A percentile compares a stretch with the other conserved stretches of the same genome.
Conservation (phyloP, 2,797 vertebrate species). For the Megalops cyprinoides region DNA sequence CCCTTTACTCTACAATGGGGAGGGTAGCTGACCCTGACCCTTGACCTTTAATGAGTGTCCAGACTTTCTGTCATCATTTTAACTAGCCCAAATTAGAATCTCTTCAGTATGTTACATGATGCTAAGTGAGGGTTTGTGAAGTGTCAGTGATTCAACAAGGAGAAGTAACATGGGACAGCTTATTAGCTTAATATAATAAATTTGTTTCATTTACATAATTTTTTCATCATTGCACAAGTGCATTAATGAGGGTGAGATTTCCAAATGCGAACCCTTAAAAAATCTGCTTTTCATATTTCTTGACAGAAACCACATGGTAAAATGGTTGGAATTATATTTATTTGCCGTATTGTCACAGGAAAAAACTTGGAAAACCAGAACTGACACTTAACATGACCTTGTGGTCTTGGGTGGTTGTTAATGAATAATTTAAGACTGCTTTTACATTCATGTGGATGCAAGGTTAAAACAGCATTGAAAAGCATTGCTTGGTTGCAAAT, state of each 20-base stretch:
- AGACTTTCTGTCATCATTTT: not conserved
- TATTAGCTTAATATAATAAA: not conserved
- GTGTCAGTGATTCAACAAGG: not conserved
- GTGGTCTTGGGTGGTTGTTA: not conserved
- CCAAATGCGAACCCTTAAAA: slow-evolving; percentile 47
- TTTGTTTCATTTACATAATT: not conserved
- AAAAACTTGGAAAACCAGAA: slow-evolving; percentile 20
- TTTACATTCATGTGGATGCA: slow-evolving; percentile 1
- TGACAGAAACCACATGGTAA: slow-evolving; percentile 36
- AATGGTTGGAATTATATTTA: slow-evolving; percentile 28
- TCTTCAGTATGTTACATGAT: not conserved
- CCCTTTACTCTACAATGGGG: not conserved
- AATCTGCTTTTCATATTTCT: slow-evolving; percentile 35
- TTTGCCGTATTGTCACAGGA: slow-evolving; percentile 28
- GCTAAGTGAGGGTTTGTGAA: not conserved
- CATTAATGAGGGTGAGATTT: slow-evolving; percentile 41
- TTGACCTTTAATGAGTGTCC: not conserved
- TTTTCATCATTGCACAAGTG: not conserved
- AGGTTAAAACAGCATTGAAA: not conserved
- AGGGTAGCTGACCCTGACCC: not conserved
- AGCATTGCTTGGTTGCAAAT: not conserved
- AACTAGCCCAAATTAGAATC: slow-evolving; percentile 8
- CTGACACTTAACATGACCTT: slow-evolving; percentile 37
- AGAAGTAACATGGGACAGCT: not conserved
- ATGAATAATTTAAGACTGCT: slow-evolving; percentile 47